Evolutionary conservation across 2,113 vertebrate species (phyloP), one percentile per base, ranked within the genome.

Genomic region (Pungitius pungitius): DNA sequence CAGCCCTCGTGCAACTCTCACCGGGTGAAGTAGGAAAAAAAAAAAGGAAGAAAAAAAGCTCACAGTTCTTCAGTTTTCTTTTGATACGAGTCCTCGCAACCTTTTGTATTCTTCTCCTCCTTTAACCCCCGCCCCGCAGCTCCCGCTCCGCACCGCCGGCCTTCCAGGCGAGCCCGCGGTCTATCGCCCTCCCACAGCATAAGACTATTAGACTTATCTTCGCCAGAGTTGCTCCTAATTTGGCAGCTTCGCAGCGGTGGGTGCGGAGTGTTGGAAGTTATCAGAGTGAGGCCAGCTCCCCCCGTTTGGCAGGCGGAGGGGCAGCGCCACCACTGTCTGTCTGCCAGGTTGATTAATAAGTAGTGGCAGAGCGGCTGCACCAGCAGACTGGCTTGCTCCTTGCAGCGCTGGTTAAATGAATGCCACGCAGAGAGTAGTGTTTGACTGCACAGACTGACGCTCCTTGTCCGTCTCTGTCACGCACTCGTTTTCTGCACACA

Each of bases 291-390:
- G 83, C 90, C 87, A 84, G 88, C 80, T 91, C 90, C 59, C 83
- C 86, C 83, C 85, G 86, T 89, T 89, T 91, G 90, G 88, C 90
- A 89, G 81, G 83, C 86, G 56, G 79, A 82, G 74, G 79, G 86
- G 87, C 87, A 81, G 75, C 51, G 77, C 68, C 80, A 83, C 83
- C 69, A 26, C 56, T 85, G 88, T 78, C 81, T 82, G 69, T 86
- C 85, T 84, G 88, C 86, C 87, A 87, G 86, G 73, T 73, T 90
- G 87, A 91, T 90, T 86, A 88, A 89, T 88, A 88, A 90, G 90
- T 67, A 71, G 83, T 80, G 49, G 85, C 60, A 67, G 43, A 76
- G 84, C 64, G 20, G 79, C 85, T 59, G 78, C 47, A 66, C 85
- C 87, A 80, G 82, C 85, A 75, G 66, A 80, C 83, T 57, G 74